Conservation (phyloP, 2,113 vertebrate genomes). For the Pluvianellus socialis region DNA sequence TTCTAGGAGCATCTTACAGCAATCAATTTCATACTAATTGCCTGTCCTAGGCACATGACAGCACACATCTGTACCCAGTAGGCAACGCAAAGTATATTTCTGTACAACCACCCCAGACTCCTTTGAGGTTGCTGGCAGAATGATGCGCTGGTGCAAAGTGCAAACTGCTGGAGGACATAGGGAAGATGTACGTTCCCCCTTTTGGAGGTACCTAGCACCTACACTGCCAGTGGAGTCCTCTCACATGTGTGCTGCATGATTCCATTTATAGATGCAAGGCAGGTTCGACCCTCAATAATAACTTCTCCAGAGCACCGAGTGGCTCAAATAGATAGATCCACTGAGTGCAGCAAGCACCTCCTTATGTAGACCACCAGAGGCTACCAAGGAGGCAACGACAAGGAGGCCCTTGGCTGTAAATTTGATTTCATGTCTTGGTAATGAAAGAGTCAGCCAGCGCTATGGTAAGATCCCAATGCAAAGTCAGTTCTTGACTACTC, state of each 20-base stretch:
- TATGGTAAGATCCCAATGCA: not conserved
- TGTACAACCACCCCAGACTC: not conserved
- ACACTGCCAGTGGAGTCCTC: not conserved
- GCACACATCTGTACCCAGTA: not conserved
- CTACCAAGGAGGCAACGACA: not conserved
- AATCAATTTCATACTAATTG: not conserved
- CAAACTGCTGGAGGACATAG: not conserved
- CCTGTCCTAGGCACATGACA: not conserved
- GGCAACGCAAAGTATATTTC: not conserved
- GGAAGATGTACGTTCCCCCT: not conserved
- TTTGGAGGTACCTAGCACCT: not conserved
- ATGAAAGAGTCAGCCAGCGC: not conserved
- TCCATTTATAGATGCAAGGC: not conserved
- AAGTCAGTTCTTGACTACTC: not conserved
- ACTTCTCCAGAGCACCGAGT: not conserved
- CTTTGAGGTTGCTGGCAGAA: not conserved
- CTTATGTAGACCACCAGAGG: not conserved
- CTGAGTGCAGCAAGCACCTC: accelerated
- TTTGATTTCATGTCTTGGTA: not conserved
- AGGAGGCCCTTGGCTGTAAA: not conserved
- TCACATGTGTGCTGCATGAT: not conserved
- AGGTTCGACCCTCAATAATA: not conserved
- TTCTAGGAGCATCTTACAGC: not conserved
- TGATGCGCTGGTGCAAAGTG: not conserved
- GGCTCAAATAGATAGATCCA: not conserved